Evolutionary conservation across 2,888 invertebrate genomes (phyloP).

Genomic region (Didymodactylos carnosus): DNA sequence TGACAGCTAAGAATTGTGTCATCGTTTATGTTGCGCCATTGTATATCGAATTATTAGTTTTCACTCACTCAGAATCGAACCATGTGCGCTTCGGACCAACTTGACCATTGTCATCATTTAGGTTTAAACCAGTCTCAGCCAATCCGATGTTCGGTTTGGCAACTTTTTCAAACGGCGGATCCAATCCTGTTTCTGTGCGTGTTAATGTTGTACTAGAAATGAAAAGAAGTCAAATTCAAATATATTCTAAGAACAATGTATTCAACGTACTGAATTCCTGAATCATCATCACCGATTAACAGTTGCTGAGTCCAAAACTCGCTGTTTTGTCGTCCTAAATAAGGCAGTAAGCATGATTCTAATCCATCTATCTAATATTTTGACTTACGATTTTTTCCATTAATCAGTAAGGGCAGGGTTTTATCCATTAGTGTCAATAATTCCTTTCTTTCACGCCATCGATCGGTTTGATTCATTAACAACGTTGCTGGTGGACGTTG

Average conservation of each 20-base stretch:
- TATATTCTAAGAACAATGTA: not conserved
- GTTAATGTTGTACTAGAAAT: conserved; percentile 28
- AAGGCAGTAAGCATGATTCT: not conserved
- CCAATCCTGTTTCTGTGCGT: conserved; percentile 30
- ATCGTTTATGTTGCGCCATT: too few species aligned
- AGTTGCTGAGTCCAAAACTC: conserved; percentile 34
- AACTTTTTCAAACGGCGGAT: conserved; percentile 29
- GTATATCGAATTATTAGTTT: too few species aligned
- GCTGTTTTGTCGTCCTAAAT: conserved; percentile 32
- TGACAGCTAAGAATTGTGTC: too few species aligned
- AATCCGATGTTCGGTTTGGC: conserved; percentile 24
- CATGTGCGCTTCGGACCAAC: not conserved
- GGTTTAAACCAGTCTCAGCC: conserved; percentile 24
- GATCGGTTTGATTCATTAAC: conserved; percentile 32
- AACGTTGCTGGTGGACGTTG: conserved; percentile 27
- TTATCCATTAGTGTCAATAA: conserved; percentile 29
- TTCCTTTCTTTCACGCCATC: conserved; percentile 25
- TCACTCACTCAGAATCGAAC: not conserved
- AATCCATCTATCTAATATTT: not conserved
- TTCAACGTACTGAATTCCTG: conserved; percentile 28
- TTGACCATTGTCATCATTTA: conserved; percentile 21
- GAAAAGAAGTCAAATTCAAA: not conserved
- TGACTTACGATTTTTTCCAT: conserved; percentile 33
- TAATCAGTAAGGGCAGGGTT: conserved; percentile 28
- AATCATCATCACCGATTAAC: conserved; percentile 28